Evolutionary conservation across 2,888 invertebrate genomes (phyloP).

Genomic region (Perdita meconis): DNA sequence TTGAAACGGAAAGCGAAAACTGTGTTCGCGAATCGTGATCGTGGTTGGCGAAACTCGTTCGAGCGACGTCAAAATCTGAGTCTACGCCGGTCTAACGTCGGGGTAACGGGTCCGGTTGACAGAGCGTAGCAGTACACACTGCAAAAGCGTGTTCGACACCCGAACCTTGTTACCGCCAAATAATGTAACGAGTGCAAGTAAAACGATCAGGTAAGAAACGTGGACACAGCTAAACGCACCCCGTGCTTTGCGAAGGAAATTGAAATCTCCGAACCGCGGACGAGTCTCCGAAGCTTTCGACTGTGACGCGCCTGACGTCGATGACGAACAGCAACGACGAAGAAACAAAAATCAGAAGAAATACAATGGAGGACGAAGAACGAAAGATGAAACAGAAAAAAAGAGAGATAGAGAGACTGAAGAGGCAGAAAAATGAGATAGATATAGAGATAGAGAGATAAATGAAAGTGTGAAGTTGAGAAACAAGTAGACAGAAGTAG

Average conservation of each 20-base stretch:
- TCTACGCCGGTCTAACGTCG: no score
- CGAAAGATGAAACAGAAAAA: constrained; percentile 17
- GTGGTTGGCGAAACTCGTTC: no score
- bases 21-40: no score
- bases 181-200: no score
- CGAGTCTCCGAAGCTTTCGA: constrained; percentile 32
- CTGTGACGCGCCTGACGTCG: constrained; percentile 36
- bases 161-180: no score
- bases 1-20: no score
- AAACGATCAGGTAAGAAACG: no score
- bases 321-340: constrained; percentile 26
- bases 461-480: constrained; percentile 14
- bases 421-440: neutral
- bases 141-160: no score
- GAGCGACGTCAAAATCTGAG: no score
- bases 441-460: constrained; percentile 17
- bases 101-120: no score
- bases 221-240: no score
- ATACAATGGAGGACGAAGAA: constrained; percentile 35
- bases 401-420: neutral
- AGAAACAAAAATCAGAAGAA: constrained; percentile 26
- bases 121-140: no score
- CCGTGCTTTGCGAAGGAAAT: constrained; percentile 55
- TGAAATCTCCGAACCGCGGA: constrained; percentile 18
- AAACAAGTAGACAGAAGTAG: constrained; percentile 1